A percentile compares a stretch with the other conserved stretches of the same genome.
These are phyloP conservation scores for Balaenoptera acutorostrata DNA, from an alignment of 2,113 vertebrate species.

Conservation along the genomic window DNA sequence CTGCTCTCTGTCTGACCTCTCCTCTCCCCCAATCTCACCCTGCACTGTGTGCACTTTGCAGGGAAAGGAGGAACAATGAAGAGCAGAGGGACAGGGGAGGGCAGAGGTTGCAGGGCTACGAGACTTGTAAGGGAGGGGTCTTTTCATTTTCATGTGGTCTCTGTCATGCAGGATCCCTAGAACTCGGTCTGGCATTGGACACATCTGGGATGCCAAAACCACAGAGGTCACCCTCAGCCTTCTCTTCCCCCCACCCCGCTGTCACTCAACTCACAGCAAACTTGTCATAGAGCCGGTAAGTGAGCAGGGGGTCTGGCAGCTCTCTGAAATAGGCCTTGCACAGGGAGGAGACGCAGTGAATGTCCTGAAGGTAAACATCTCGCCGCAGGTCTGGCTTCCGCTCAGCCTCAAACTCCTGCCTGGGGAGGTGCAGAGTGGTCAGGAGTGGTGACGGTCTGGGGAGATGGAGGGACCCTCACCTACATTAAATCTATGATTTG, in stretches of 20 bases:
- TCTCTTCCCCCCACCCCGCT: neutral
- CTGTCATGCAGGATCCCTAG: neutral
- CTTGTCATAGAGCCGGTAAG: conserved; percentile 95
- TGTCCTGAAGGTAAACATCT: conserved; percentile 93
- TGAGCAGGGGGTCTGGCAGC: conserved; percentile 95
- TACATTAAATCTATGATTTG: no score
- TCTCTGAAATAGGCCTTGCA: conserved; percentile 97
- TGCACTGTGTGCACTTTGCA: no score
- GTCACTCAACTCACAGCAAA: conserved; percentile 88
- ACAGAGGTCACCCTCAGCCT: neutral
- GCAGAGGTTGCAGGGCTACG: neutral
- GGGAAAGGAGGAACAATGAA: neutral
- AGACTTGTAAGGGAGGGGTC: neutral
- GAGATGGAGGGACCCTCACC: neutral
- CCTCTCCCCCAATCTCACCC: neutral
- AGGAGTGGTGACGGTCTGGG: neutral
- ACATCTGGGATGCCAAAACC: neutral
- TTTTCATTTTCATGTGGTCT: neutral
- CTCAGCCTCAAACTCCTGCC: conserved; percentile 90
- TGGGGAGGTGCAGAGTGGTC: conserved; percentile 64
- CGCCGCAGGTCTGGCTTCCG: conserved; percentile 85
- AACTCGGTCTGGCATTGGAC: neutral
- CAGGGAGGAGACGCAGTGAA: conserved; percentile 95
- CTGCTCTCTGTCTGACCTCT: neutral
- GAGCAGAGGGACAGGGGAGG: neutral